A percentile compares a stretch with the other conserved stretches of the same genome.
These are phyloP conservation scores for Ptilorrhoa leucosticta DNA, from an alignment of 2,113 vertebrate species.

Conservation along the genomic window DNA sequence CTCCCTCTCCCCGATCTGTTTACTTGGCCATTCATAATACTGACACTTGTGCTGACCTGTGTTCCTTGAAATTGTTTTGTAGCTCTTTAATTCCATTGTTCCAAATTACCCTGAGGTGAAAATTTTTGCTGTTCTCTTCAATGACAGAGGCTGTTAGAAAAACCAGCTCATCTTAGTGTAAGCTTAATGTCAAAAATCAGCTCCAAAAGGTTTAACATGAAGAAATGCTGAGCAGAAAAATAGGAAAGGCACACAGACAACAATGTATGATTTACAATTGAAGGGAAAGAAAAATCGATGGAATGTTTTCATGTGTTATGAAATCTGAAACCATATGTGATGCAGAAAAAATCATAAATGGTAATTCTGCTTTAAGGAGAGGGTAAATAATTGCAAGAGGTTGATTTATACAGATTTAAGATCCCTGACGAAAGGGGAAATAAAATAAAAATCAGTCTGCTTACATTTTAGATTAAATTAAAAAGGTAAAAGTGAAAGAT, in stretches of 20 bases:
- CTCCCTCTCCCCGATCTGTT: neutral
- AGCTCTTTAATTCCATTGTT: neutral
- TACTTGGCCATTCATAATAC: neutral
- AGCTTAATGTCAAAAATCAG: neutral
- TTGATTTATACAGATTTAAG: neutral
- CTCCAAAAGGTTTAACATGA: neutral
- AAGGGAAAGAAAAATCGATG: neutral
- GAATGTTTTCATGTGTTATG: neutral
- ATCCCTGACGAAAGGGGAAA: neutral
- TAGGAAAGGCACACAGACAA: rapidly evolving
- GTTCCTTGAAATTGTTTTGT: neutral
- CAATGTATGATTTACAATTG: neutral
- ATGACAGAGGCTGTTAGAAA: neutral
- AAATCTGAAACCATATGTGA: neutral
- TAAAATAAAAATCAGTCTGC: neutral
- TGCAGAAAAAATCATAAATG: neutral
- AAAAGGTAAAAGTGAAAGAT: neutral
- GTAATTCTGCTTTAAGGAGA: neutral
- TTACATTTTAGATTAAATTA: neutral
- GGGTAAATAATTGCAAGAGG: neutral
- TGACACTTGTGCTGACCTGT: neutral
- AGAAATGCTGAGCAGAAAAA: neutral
- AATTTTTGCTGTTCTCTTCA: neutral
- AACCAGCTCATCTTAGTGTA: neutral
- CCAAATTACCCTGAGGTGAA: neutral